Base-by-base conservation (phyloP, 1,140 invertebrate species). In the Agrypnia vestita region DNA sequence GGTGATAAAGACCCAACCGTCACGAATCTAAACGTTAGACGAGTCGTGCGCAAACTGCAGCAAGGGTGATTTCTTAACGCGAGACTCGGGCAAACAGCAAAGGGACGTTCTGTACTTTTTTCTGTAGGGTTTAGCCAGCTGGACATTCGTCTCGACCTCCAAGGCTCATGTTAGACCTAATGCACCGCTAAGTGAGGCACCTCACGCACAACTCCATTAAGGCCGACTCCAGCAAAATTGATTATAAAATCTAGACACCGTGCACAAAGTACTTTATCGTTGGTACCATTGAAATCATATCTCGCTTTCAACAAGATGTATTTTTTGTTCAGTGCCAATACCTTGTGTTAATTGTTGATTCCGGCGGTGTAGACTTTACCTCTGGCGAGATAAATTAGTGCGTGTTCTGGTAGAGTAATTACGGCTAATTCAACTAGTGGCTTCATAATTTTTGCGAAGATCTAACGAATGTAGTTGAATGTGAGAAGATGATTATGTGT, bases 381-480 rank as follows among this genome's bases (percentile, higher is more conserved):
- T 56, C n/a, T 56, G 15, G 15, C n/a, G 53, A 56, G 53, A 56
- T 56, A 56, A 17, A 56, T 56, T 56, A 56, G 53, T 19, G 53
- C 53, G 53, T 56, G 53, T 56, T 56, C 53, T 17, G 53, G 15
- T 15, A 11, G 53, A 56, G 53, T 56, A 56, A 56, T 56, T 56
- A 56, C 11, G 53, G 10, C 53, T 56, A 56, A 56, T 56, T 56
- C 53, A 56, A 56, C 53, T 56, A 56, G 53, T 56, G 53, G 53
- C 53, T 56, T 56, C 53, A 56, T 56, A 56, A n/a, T 56, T 56
- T 56, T 15, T 56, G n/a, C 53, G 15, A 19, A 17, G 53, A 56
- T 17, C 53, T 56, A 17, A 15, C 15, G 11, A 56, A 56, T 11
- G 53, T 12, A 9, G 53, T 17, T 9, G 15, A 56, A 11, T 9